Evolutionary conservation across 2,797 vertebrate species (phyloP), one percentile per base, ranked within the genome.

Genomic region (Karalla daura): DNA sequence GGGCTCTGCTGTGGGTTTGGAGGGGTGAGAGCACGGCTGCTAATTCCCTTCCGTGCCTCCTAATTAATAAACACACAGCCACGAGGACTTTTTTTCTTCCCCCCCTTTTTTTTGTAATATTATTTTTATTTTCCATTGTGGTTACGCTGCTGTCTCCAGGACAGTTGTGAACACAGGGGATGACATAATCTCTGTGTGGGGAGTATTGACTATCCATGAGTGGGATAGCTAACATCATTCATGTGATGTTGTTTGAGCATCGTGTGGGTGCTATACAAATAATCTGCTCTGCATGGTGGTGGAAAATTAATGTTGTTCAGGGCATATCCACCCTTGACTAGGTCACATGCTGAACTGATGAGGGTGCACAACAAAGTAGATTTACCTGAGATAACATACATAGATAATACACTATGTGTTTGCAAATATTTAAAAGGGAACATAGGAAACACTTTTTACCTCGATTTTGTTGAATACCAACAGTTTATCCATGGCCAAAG

Each of bases 61-160:
- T 44, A 46, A 72, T 73, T 65, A 61, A 59, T 67, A 50, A 68
- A 70, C 14, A 30, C 30, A 63, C 11, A 74, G 13, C 18, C 40
- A 24, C 14, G 25, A 40, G 27, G 11, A 35, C 1, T 43, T 0
- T 18, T 53, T 10, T 24, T 33, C 50, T 27, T 15, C 32, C 13
- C 13, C 32, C n/a, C n/a, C n/a, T n/a, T n/a, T n/a, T n/a, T n/a
- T n/a, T n/a, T n/a, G n/a, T 7, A 1, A 40, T n/a, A 24, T 1
- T 5, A 37, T 14, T 10, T 24, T 44, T 24, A 7, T 58, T 62
- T 64, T 62, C 12, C 46, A 32, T 18, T 30, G 6, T 43, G 17
- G 7, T 45, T 43, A 14, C 33, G 9, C n/a, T 10, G 27, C 17
- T 35, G 23, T 20, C 25, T 13, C 11, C 2, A 21, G 40, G 32